phyloP scores from a whole-genome alignment of 2,888 invertebrate genomes.

The Megaustenia siamemsis region DNA sequence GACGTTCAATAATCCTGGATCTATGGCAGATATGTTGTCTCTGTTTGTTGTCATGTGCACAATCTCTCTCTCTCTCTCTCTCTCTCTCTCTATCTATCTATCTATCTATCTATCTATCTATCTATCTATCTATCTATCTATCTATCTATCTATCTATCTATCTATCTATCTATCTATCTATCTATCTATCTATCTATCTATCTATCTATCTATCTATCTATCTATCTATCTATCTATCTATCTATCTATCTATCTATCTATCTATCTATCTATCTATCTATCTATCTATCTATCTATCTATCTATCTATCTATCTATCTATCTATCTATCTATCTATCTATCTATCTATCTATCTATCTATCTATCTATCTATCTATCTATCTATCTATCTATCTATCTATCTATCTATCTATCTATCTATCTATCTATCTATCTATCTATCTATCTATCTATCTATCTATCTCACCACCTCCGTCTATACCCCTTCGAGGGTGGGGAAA shows the following conservation, averaged over 20 bases:
- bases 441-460: too few relatives aligned
- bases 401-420: background rate
- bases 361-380: background rate
- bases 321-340: too few relatives aligned
- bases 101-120: slow-evolving; percentile 8
- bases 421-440: background rate
- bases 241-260: too few relatives aligned
- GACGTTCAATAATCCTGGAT: too few relatives aligned
- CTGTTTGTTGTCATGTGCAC: background rate
- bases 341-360: background rate
- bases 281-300: too few relatives aligned
- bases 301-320: too few relatives aligned
- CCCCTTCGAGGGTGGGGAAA: too few relatives aligned
- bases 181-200: too few relatives aligned
- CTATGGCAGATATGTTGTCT: too few relatives aligned
- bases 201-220: too few relatives aligned
- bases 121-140: background rate
- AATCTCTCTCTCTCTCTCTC: background rate
- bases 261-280: too few relatives aligned
- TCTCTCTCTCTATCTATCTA: background rate
- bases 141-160: background rate
- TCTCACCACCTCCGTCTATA: background rate
- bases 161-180: background rate
- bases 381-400: background rate
- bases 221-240: too few relatives aligned